Conservation (phyloP, 2,797 vertebrate species). For the Leptodactylus fallax region DNA sequence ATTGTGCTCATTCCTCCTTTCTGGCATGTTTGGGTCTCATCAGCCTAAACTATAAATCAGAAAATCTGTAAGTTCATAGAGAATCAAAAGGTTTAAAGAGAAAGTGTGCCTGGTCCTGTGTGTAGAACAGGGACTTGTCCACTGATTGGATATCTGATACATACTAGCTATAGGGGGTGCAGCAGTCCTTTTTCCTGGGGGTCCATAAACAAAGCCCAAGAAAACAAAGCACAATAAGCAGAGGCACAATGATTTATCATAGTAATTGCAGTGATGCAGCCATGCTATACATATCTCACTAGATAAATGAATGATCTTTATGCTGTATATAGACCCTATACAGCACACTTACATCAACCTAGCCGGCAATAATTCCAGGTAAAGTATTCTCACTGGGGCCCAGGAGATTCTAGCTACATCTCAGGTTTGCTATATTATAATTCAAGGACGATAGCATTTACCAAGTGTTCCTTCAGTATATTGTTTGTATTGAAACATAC, state of each 20-base stretch:
- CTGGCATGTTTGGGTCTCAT: conserved; percentile 16
- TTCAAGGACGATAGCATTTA: too few relatives aligned
- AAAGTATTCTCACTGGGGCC: too few relatives aligned
- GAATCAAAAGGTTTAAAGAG: not conserved
- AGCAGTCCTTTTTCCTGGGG: not conserved
- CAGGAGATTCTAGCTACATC: too few relatives aligned
- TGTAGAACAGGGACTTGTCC: too few relatives aligned
- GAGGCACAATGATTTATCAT: not conserved
- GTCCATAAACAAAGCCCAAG: not conserved
- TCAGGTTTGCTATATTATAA: too few relatives aligned
- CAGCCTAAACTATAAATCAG: not conserved
- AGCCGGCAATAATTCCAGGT: too few relatives aligned
- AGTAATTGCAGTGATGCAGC: not conserved
- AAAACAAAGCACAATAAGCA: not conserved
- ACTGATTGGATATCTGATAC: not conserved
- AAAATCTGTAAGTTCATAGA: conserved; percentile 3
- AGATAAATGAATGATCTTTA: not conserved
- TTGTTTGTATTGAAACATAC: too few relatives aligned
- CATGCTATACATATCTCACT: not conserved
- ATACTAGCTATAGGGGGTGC: not conserved
- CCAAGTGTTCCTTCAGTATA: too few relatives aligned
- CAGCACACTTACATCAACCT: too few relatives aligned
- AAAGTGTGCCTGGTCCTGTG: not conserved
- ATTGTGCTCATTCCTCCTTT: not conserved
- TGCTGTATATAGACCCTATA: too few relatives aligned